Percentiles rank a stretch among this genome's conserved stretches.
These are phyloP conservation scores for Heterochromis multidens DNA, from an alignment of 2,113 vertebrate species.

Conservation along the genomic window DNA sequence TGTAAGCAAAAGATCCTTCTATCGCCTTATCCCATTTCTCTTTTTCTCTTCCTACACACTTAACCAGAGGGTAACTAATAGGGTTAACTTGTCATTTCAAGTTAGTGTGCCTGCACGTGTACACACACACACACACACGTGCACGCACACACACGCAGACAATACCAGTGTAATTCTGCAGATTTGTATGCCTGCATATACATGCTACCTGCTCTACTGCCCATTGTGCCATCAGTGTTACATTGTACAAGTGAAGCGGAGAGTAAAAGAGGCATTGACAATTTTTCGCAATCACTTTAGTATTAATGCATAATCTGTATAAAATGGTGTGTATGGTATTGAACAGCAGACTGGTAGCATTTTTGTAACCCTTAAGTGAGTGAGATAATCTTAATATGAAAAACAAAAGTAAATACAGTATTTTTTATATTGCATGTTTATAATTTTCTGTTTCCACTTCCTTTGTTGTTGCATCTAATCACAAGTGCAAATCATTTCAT, in stretches of 20 bases:
- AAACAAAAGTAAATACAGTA: background rate
- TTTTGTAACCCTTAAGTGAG: background rate
- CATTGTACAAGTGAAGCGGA: background rate
- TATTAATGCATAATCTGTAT: background rate
- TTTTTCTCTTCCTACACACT: slow-evolving; percentile 26
- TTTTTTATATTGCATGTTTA: background rate
- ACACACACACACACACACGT: background rate
- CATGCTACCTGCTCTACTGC: background rate
- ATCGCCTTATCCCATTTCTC: slow-evolving; percentile 2
- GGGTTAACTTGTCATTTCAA: slow-evolving; percentile 39
- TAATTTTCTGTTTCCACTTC: background rate
- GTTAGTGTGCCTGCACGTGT: background rate
- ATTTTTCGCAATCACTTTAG: background rate
- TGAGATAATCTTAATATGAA: background rate
- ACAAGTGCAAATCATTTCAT: background rate
- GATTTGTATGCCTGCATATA: background rate
- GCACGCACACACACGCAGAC: background rate
- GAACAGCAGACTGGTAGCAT: background rate
- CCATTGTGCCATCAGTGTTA: background rate
- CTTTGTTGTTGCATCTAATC: background rate
- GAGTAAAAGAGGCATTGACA: background rate
- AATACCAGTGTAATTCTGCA: background rate
- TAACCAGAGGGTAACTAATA: slow-evolving; percentile 50
- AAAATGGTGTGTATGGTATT: background rate
- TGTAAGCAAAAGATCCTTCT: slow-evolving; percentile 19